Conservation (phyloP, 2,888 invertebrate genomes). For the Actias luna region DNA sequence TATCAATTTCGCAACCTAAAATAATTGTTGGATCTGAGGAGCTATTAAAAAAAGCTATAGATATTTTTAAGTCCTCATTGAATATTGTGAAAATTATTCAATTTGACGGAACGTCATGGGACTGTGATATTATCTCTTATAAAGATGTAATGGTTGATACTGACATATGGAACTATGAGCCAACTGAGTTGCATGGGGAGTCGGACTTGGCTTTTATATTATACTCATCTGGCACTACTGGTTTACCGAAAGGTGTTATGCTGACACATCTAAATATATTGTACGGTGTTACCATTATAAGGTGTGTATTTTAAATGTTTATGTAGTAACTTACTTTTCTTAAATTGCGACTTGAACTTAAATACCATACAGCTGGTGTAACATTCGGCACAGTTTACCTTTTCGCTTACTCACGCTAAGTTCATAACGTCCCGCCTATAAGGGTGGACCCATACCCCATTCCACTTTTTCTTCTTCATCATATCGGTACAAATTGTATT, state of each 20-base stretch:
- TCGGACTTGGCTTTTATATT: slow-evolving; percentile 54
- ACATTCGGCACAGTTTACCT: too few relatives aligned
- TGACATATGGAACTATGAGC: slow-evolving; percentile 26
- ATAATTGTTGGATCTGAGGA: not conserved
- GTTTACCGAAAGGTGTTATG: slow-evolving; percentile 88
- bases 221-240: slow-evolving; percentile 86
- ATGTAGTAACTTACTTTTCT: too few relatives aligned
- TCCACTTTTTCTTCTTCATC: too few relatives aligned
- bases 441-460: too few relatives aligned
- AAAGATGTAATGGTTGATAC: slow-evolving; percentile 24
- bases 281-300: slow-evolving; percentile 40
- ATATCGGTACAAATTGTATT: too few relatives aligned
- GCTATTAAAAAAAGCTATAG: not conserved
- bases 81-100: slow-evolving; percentile 55
- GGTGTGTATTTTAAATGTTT: slow-evolving; percentile 21
- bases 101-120: slow-evolving; percentile 27
- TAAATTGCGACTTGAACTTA: too few relatives aligned
- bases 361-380: too few relatives aligned
- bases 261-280: slow-evolving; percentile 77
- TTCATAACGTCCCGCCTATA: too few relatives aligned
- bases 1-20: not conserved
- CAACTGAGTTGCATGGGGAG: slow-evolving; percentile 29
- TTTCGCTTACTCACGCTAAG: too few relatives aligned
- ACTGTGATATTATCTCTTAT: slow-evolving; percentile 22
- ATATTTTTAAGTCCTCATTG: not conserved